These are phyloP conservation scores for Apeira syringaria DNA, from an alignment of 2,888 invertebrate genomes.

Conservation along the genomic window DNA sequence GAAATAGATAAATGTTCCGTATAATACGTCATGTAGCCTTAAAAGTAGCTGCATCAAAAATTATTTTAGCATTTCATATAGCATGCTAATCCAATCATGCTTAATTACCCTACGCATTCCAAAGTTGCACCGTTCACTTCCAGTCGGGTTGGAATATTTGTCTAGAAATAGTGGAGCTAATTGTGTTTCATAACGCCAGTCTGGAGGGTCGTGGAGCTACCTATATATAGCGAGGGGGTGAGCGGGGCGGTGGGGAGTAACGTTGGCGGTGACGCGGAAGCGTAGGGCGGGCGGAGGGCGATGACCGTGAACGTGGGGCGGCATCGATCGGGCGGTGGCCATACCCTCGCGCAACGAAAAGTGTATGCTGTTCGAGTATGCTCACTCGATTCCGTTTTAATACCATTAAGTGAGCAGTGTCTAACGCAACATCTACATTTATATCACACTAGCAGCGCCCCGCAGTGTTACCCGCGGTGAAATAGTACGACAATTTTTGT, in stretches of 20 bases:
- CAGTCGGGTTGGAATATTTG: constrained; percentile 46
- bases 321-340: constrained; percentile 71
- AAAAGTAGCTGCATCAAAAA: constrained; percentile 1
- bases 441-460: no score
- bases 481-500: no score
- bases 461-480: no score
- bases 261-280: constrained; percentile 72
- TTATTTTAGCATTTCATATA: constrained; percentile 13
- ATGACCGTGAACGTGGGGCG: constrained; percentile 83
- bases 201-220: constrained; percentile 66
- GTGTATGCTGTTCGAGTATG: constrained; percentile 41
- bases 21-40: constrained; percentile 6
- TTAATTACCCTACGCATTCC: constrained; percentile 18
- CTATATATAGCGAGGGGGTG: constrained; percentile 67
- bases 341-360: constrained; percentile 83
- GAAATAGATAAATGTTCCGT: constrained; percentile 7
- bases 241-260: constrained; percentile 31
- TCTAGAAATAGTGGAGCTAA: constrained; percentile 75
- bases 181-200: constrained; percentile 73
- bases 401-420: constrained; percentile 8
- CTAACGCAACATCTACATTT: no score
- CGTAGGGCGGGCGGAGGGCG: constrained; percentile 83
- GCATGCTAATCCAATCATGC: constrained; percentile 14
- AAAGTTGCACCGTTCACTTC: constrained; percentile 17
- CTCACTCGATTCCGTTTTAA: constrained; percentile 24